These are phyloP conservation scores for Euzophera pinguis DNA, from an alignment of 2,888 invertebrate genomes.

Conservation along the genomic window DNA sequence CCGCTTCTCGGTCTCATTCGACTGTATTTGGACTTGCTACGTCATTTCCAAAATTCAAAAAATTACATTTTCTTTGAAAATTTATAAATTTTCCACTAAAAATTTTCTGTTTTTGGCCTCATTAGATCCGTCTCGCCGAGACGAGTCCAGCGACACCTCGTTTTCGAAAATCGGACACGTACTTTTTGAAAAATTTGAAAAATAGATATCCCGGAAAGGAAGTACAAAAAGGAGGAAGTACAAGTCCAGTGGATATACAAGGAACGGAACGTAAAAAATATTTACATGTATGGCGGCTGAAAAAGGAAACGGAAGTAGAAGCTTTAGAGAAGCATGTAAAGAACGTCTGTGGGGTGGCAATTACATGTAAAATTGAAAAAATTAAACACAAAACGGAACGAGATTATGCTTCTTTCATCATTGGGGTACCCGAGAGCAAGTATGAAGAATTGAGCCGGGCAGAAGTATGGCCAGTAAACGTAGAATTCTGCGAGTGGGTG, in stretches of 20 bases:
- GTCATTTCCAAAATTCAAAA: too few species aligned
- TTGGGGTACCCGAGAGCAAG: not conserved
- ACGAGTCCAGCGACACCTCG: too few species aligned
- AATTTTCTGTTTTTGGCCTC: too few species aligned
- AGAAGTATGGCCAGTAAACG: constrained; percentile 7
- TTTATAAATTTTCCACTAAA: too few species aligned
- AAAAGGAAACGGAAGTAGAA: constrained; percentile 11
- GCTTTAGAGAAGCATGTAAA: constrained; percentile 11
- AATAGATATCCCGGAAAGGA: constrained; percentile 13
- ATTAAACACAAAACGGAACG: not conserved
- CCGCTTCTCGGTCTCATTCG: too few species aligned
- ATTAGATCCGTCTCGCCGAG: too few species aligned
- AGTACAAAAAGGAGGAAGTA: constrained; percentile 17
- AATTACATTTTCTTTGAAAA: too few species aligned
- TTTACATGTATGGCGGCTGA: constrained; percentile 17
- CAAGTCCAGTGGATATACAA: constrained; percentile 4
- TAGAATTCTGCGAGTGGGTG: constrained; percentile 7
- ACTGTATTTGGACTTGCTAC: too few species aligned
- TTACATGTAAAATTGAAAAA: not conserved
- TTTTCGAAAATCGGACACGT: too few species aligned
- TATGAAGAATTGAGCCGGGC: not conserved
- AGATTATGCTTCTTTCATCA: constrained; percentile 1
- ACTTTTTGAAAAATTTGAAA: too few species aligned
- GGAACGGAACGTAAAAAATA: constrained; percentile 16
- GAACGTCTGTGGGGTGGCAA: constrained; percentile 13